Percentiles rank a stretch among this genome's conserved stretches.
Evolutionary conservation across 2,888 invertebrate genomes (phyloP).

Genomic region (Trachelus iudaicus): DNA sequence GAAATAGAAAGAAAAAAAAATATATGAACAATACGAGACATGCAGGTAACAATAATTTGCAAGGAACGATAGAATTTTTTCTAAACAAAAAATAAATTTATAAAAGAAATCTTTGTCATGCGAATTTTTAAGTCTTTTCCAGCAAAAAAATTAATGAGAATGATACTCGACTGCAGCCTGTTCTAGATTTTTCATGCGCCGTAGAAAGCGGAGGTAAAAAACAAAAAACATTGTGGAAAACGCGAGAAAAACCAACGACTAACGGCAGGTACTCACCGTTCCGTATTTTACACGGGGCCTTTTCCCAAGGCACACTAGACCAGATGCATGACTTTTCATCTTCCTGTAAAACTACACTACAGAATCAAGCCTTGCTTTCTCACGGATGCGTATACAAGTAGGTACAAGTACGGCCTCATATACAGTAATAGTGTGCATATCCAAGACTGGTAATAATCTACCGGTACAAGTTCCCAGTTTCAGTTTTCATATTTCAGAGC

Average conservation of each 20-base stretch:
- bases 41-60: neutral
- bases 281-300: neutral
- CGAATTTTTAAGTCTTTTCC: neutral
- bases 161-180: neutral
- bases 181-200: neutral
- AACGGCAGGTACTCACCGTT: neutral
- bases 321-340: neutral
- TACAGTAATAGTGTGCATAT: neutral
- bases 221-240: neutral
- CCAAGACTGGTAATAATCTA: constrained; percentile 14
- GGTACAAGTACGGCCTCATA: neutral
- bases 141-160: neutral
- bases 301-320: neutral
- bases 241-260: neutral
- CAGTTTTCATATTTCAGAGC: constrained; percentile 19
- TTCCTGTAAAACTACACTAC: neutral
- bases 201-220: neutral
- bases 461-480: constrained; percentile 13
- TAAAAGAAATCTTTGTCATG: neutral
- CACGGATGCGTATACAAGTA: neutral
- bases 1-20: neutral
- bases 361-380: neutral
- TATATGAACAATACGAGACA: neutral
- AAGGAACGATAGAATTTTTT: neutral
- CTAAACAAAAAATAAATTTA: neutral